These are phyloP conservation scores for Ochropleura plecta DNA, from an alignment of 2,888 invertebrate species.

Conservation along the genomic window DNA sequence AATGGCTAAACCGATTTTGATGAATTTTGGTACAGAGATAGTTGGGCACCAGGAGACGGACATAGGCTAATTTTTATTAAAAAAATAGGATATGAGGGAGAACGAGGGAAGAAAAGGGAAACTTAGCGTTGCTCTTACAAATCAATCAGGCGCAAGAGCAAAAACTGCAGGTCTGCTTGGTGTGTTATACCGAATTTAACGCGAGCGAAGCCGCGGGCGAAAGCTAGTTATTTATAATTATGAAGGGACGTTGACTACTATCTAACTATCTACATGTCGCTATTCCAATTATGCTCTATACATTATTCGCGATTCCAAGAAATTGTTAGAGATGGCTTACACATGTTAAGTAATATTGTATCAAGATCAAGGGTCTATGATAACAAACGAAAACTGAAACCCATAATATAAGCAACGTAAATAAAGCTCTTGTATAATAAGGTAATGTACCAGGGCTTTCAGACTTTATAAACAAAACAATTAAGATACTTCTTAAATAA, in stretches of 20 bases:
- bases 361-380: neutral
- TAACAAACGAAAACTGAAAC: slow-evolving; percentile 13
- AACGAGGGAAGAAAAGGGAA: too few relatives aligned
- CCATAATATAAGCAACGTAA: neutral
- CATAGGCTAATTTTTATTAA: too few relatives aligned
- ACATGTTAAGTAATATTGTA: slow-evolving; percentile 13
- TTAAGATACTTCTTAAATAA: neutral
- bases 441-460: neutral
- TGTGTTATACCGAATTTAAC: too few relatives aligned
- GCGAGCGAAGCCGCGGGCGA: too few relatives aligned
- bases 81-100: too few relatives aligned
- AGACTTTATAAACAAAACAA: neutral
- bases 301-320: slow-evolving; percentile 29
- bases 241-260: neutral
- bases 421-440: neutral
- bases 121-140: too few relatives aligned
- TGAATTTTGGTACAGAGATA: too few relatives aligned
- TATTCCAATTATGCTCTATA: slow-evolving; percentile 19
- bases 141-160: too few relatives aligned
- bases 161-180: too few relatives aligned
- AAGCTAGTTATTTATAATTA: slow-evolving; percentile 8
- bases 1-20: too few relatives aligned
- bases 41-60: too few relatives aligned
- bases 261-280: neutral
- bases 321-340: slow-evolving; percentile 15